Conservation (phyloP, 2,113 vertebrate species). For the Holacanthus passer region DNA sequence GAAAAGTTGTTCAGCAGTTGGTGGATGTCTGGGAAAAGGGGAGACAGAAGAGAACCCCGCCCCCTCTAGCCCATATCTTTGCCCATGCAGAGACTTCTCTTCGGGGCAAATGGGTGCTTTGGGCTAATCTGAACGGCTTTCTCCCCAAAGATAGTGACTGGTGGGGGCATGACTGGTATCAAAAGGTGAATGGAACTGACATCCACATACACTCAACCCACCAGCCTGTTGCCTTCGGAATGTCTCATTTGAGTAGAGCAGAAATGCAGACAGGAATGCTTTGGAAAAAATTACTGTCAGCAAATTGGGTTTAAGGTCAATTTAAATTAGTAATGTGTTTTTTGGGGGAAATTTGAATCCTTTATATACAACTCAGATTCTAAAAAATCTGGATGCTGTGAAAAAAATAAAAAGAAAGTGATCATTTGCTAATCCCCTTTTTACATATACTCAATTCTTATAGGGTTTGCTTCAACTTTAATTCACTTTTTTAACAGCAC, state of each 20-base stretch:
- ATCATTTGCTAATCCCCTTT: too few species aligned
- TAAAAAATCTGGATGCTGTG: too few species aligned
- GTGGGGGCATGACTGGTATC: constrained; percentile 54
- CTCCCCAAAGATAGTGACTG: constrained; percentile 58
- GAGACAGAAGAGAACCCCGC: constrained; percentile 59
- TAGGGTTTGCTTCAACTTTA: too few species aligned
- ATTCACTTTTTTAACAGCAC: background rate
- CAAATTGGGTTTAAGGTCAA: constrained; percentile 14
- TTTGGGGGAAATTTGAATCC: background rate
- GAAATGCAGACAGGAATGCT: constrained; percentile 67
- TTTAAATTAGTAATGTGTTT: constrained; percentile 11
- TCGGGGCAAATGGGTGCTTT: constrained; percentile 60
- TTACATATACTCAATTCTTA: too few species aligned
- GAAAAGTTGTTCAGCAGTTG: constrained; percentile 51
- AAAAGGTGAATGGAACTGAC: constrained; percentile 72
- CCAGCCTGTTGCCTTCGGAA: constrained; percentile 71
- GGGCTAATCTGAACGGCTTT: constrained; percentile 54
- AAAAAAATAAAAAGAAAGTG: too few species aligned
- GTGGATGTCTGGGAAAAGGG: constrained; percentile 39
- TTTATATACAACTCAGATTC: too few species aligned
- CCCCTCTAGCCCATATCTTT: constrained; percentile 55
- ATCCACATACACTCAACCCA: constrained; percentile 54
- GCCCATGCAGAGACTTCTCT: constrained; percentile 58
- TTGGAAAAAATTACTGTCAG: constrained; percentile 64
- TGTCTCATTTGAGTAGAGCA: constrained; percentile 72